Evolutionary conservation across 1,140 invertebrate species (phyloP), one percentile per base, ranked within the genome.

Genomic region (Drosophila micromelanica): DNA sequence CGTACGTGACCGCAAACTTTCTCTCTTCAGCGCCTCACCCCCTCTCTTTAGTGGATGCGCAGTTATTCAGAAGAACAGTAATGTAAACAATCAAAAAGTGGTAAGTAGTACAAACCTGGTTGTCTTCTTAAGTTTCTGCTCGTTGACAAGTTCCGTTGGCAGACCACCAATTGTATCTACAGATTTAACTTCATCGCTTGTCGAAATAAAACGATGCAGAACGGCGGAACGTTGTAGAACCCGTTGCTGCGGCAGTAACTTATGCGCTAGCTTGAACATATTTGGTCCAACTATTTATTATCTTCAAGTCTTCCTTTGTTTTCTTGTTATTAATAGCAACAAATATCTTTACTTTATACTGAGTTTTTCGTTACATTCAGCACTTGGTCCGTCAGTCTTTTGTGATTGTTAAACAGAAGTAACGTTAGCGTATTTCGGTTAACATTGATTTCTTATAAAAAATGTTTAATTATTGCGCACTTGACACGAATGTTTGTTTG

Each of bases 41-140:
- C 60, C 65, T 9, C 56, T 38, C 2, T 27, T 35, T 2, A 1
- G 7, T 35, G 9, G 5, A n/a, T 20, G 27, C 1, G 30, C 35
- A 52, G 37, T 0, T 35, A 35, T 54, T 69, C 38, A 40, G 56
- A 15, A 64, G 46, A 52, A 81, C 76, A 51, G 49, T 69, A 80
- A 79, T 70, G 77, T 80, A 90, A 89, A 68, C 79, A 75, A 56
- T 52, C 54, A 13, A 40, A 67, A 76, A 79, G 72, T 69, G 76
- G 71, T 77, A 81, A 59, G 42, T 61, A 45, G 49, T 61, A 61
- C 49, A 46, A 56, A 91, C 90, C 90, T 81, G 46, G 70, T 71
- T 4, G 90, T 91, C 45, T 90, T 91, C 46, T 82, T 91, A 13
- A 91, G 35, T 54, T 91, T 91, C 60, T 91, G 80, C 23, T 90